Evolutionary conservation across 2,113 vertebrate genomes (phyloP).

Genomic region (Coptodon rendalli): DNA sequence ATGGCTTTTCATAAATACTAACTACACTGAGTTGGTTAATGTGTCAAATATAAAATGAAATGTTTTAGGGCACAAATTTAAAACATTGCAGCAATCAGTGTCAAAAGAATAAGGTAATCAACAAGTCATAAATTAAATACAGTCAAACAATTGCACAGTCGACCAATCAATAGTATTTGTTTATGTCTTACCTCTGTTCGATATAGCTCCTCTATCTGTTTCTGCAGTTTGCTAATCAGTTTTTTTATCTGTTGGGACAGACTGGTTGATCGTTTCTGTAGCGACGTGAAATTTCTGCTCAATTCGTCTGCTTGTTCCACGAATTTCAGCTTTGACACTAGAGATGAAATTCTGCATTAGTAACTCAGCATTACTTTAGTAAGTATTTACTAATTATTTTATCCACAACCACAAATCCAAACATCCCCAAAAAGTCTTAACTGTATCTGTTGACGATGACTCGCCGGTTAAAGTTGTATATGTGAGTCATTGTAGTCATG

Average conservation of each 20-base stretch:
- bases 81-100: background rate
- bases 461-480: conserved; percentile 46
- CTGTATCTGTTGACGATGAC: conserved; percentile 43
- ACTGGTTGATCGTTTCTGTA: conserved; percentile 21
- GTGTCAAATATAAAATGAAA: background rate
- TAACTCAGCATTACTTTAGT: background rate
- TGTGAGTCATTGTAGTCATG: conserved; percentile 15
- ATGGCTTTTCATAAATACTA: background rate
- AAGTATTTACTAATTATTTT: background rate
- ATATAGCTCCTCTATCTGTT: conserved; percentile 53
- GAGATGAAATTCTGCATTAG: background rate
- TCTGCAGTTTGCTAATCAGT: background rate
- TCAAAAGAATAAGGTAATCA: background rate
- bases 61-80: background rate
- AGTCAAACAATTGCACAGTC: accelerated
- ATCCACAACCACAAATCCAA: background rate
- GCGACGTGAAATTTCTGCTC: conserved; percentile 31
- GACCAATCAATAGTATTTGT: background rate
- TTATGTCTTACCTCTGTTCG: conserved; percentile 56
- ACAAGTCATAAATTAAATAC: background rate
- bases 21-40: background rate
- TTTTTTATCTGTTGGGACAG: conserved; percentile 33
- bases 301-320: conserved; percentile 18
- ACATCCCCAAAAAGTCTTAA: background rate
- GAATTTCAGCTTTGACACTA: conserved; percentile 56